Evolutionary conservation across 1,140 invertebrate genomes (phyloP).

Genomic region (Himalopsyche phryganea): DNA sequence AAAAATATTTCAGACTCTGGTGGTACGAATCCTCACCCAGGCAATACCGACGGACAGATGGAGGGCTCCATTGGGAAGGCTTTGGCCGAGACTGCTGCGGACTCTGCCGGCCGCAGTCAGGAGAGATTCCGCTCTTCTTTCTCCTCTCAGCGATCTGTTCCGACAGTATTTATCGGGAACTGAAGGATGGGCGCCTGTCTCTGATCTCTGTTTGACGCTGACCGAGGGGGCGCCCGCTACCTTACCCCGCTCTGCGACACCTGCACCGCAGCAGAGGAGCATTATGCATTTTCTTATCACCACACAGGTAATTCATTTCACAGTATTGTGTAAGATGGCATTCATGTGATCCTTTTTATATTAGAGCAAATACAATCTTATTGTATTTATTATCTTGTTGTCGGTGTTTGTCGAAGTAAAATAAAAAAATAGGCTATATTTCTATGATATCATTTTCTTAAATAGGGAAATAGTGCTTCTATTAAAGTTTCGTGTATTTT

Average conservation of each 20-base stretch:
- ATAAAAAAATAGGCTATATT: no score
- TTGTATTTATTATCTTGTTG: no score
- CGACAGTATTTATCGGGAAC: slow-evolving; percentile 26
- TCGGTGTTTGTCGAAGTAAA: no score
- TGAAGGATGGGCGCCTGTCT: slow-evolving; percentile 32
- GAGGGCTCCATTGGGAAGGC: slow-evolving; percentile 29
- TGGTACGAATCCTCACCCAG: slow-evolving; percentile 34
- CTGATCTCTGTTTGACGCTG: slow-evolving; percentile 26
- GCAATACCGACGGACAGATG: slow-evolving; percentile 28
- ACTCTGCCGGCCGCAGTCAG: slow-evolving; percentile 39
- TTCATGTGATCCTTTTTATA: no score
- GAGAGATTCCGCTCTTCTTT: slow-evolving; percentile 36
- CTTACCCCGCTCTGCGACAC: slow-evolving; percentile 17
- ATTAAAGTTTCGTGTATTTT: no score
- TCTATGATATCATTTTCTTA: no score
- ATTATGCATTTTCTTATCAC: slow-evolving; percentile 30
- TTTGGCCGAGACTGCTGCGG: slow-evolving; percentile 43
- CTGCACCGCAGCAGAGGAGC: slow-evolving; percentile 12
- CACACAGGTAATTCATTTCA: slow-evolving; percentile 12
- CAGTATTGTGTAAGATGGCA: no score
- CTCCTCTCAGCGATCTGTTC: slow-evolving; percentile 37
- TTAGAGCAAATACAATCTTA: no score
- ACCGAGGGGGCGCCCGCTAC: slow-evolving; percentile 12
- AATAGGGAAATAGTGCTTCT: no score
- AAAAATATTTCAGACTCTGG: slow-evolving; percentile 32